phyloP scores from a whole-genome alignment of 2,888 invertebrate species.

The Dryocosmus kuriphilus region DNA sequence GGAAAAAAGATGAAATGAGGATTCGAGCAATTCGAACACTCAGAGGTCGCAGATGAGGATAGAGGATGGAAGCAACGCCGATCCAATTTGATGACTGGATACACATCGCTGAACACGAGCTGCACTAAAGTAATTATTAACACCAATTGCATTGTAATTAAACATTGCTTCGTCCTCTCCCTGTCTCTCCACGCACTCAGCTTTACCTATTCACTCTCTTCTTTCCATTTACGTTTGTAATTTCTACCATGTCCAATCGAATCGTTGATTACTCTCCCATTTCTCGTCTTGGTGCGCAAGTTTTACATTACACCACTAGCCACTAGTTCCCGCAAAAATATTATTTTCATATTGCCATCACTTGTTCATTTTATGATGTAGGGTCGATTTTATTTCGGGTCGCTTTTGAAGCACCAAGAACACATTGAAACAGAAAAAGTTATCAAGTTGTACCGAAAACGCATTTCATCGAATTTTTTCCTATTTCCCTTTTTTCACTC shows the following conservation, averaged over 20 bases:
- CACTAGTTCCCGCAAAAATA: not conserved
- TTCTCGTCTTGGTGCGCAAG: not conserved
- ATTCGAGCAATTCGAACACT: constrained; percentile 44
- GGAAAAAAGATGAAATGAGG: constrained; percentile 43
- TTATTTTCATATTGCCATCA: not conserved
- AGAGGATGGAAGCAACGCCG: constrained; percentile 26
- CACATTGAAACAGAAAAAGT: not conserved
- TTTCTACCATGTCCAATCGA: constrained; percentile 11
- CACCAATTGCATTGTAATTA: constrained; percentile 70
- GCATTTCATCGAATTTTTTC: constrained; percentile 11
- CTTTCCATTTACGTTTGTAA: constrained; percentile 31
- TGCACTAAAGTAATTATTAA: constrained; percentile 70
- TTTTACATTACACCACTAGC: too few relatives aligned
- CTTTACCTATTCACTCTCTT: constrained; percentile 27
- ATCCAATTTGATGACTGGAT: constrained; percentile 72
- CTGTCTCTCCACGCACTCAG: constrained; percentile 27
- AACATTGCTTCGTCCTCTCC: constrained; percentile 56
- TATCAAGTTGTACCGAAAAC: constrained; percentile 16
- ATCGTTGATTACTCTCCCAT: constrained; percentile 1
- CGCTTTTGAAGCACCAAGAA: not conserved
- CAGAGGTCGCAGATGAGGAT: constrained; percentile 40
- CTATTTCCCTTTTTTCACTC: constrained; percentile 12
- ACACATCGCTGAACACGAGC: constrained; percentile 68
- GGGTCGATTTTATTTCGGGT: not conserved
- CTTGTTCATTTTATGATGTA: not conserved